Base-by-base conservation (phyloP, 2,797 vertebrate genomes). In the Hyperoplus lanceolatus region DNA sequence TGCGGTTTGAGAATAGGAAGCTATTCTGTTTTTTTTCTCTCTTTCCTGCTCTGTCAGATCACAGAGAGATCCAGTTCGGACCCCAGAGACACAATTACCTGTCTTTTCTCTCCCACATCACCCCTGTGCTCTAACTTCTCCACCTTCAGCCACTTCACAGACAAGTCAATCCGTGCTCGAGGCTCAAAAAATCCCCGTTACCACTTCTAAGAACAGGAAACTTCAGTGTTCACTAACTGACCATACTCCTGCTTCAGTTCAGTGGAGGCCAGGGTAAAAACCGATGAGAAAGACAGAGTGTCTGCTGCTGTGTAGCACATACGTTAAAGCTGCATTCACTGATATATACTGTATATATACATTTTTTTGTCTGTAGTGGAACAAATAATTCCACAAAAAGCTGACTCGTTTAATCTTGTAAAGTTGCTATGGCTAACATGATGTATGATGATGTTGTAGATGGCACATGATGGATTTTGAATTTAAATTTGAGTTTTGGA, bases 31-130 rank as follows among this genome's bases (percentile, higher is more conserved):
- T 54, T 62, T 59, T 41, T 16, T 42, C 14, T 36, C 50, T n/a
- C 21, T 39, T 73, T 80, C 66, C 69, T 48, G 59, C 75, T 71
- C 67, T 70, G 65, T 77, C 70, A 79, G 81, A 85, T 80, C 73
- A 63, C 62, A 82, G 61, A 72, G 63, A 18, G 59, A 71, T 77
- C 65, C 45, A n/a, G 13, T 65, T 74, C 45, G 0, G 73, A 64
- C 86, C 80, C 82, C 75, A 57, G 86, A 87, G 82, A 89, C 72
- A 84, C 81, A 90, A 90, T 92, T 90, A 90, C 84, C 81, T 62
- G 62, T 38, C 67, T 83, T n/a, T 65, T 61, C 65, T 49, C 36
- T 83, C 59, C 56, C 42, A 53, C 61, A 69, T 82, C 70, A 80
- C 36, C 73, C 75, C 46, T 51, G 73, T 18, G 49, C 77, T 75